These are phyloP conservation scores for Lepidochrysops patricia DNA, from an alignment of 2,888 invertebrate genomes.

Conservation along the genomic window DNA sequence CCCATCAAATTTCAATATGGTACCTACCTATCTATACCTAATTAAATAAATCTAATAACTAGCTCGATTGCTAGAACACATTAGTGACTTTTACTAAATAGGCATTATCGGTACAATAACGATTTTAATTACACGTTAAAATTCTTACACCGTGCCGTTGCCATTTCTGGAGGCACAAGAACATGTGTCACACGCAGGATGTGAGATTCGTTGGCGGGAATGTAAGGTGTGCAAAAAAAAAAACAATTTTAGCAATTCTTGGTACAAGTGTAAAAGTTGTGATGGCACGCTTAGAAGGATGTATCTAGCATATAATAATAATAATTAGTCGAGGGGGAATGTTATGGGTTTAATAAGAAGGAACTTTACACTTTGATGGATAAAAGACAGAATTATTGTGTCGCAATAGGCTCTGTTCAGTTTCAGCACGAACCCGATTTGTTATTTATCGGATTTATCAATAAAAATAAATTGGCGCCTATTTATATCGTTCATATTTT, in stretches of 20 bases:
- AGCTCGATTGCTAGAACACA: background rate
- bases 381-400: no score
- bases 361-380: no score
- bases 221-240: background rate
- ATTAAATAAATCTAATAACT: background rate
- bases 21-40: no score
- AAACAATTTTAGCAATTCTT: background rate
- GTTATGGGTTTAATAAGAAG: no score
- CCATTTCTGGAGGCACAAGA: background rate
- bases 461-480: no score
- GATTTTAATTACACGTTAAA: background rate
- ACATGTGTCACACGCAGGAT: conserved; percentile 10
- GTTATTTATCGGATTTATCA: no score
- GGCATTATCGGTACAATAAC: background rate
- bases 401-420: no score
- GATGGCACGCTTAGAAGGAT: no score
- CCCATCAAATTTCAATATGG: background rate
- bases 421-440: no score
- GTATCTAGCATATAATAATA: no score
- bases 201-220: conserved; percentile 4
- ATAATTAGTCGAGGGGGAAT: no score
- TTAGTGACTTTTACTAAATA: background rate
- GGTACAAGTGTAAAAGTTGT: background rate
- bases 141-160: background rate
- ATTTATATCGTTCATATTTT: no score